Evolutionary conservation across 1,140 invertebrate species (phyloP), one percentile per base, ranked within the genome.

Genomic region (Pentalonia nigronervosa): DNA sequence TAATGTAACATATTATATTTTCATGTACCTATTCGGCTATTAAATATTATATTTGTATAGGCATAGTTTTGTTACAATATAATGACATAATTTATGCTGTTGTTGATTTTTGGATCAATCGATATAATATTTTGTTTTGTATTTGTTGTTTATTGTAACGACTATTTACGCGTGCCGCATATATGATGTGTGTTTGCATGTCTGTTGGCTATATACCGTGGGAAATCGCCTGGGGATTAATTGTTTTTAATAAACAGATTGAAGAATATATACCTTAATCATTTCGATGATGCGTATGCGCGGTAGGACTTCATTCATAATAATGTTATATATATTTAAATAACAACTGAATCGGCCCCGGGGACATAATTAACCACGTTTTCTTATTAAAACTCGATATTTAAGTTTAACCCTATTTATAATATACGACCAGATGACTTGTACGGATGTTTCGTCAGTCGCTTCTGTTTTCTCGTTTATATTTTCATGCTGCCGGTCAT

Each of bases 381-480:
- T 53, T 53, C 81, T 50, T 93, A 93, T 93, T 93, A 93, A 93
- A 84, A 93, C 91, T 93, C 48, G 23, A 93, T 93, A 93, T 84
- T 92, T 83, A 92, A 83, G 60, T 83, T 84, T 25, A 53, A 41
- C 91, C 48, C 48, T 30, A 56, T 93, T 86, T 84, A 86, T 84
- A 84, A 53, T 50, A 84, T 90, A 91, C 11, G 34, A n/a, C 34
- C 36, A 41, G 14, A 60, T 90, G 53, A 89, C 87, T 89, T 56
- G 25, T 91, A 91, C n/a, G 41, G 76, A 84, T 53, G 91, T 93
- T 93, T 93, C 21, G 76, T 93, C 91, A 41, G 91, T 84, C 91
- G 91, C 91, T 93, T 93, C 91, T 93, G 91, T 93, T 93, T 91
- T 91, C 48, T 81, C 90, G 41, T 91, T 91, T 91, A 91, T 53